Evolutionary conservation across 2,797 vertebrate genomes (phyloP), one percentile per base, ranked within the genome.

Genomic region (Parauchenoglanis punctatus): DNA sequence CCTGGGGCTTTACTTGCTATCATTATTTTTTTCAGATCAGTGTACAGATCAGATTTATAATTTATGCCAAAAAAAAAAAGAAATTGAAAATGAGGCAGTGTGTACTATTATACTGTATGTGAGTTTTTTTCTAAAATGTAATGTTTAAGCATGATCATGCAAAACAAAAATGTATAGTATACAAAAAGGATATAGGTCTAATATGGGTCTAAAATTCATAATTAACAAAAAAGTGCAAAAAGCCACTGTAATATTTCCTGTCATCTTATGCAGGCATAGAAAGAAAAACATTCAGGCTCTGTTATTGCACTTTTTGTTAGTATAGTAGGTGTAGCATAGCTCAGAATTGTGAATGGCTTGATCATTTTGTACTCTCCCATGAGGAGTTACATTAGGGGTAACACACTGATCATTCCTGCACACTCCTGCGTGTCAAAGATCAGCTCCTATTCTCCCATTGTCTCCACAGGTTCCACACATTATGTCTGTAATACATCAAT

Each of bases 391-490:
- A 52, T 52, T 31, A 44, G 10, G 54, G 4, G 54, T 44, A 91
- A 91, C 89, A 88, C 91, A 90, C 91, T 44, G 80, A 83, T 93
- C 89, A 90, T 46, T 87, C 86, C 85, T 88, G 89, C 94, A 95
- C 95, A 94, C 94, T 91, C 89, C 88, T 83, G 90, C 85, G 86
- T 92, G 93, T 91, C 90, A 75, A 88, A 93, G 89, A 94, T 85
- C 90, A 59, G 92, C 92, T 89, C 85, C 87, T 88, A 91, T 88
- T 90, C 90, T 92, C 91, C 88, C 85, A 93, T 93, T 95, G 95
- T 94, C 94, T 95, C 94, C 94, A 96, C 91, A 94, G 94, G 94
- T 40, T 20, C 87, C 28, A 25, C 73, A 63, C 31, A 54, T 84
- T 75, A 84, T 40, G 11, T 81, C 11, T 58, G 11, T 63, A 49